These are phyloP conservation scores for Zaprionus capensis DNA, from an alignment of 1,140 invertebrate genomes.

Conservation along the genomic window DNA sequence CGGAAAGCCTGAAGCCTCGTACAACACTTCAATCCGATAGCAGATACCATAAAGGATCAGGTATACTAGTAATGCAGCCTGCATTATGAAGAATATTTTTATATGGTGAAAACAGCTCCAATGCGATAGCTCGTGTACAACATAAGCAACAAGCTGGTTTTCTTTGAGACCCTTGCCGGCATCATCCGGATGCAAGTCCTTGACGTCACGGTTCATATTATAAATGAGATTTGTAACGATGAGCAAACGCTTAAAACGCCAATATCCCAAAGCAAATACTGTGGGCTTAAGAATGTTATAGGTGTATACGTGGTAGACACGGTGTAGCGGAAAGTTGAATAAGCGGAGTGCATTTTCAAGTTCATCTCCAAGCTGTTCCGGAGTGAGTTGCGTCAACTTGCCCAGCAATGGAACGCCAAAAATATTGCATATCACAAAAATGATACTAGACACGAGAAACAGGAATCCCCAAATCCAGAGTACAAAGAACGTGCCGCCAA, in stretches of 20 bases:
- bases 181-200: slow-evolving; percentile 25
- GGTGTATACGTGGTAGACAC: slow-evolving; percentile 40
- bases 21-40: slow-evolving; percentile 12
- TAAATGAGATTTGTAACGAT: slow-evolving; percentile 44
- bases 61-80: slow-evolving; percentile 40
- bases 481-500: slow-evolving; percentile 5
- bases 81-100: slow-evolving; percentile 10
- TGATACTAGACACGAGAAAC: background rate
- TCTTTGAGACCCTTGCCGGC: slow-evolving; percentile 33
- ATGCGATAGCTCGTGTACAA: slow-evolving; percentile 59
- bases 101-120: slow-evolving; percentile 15
- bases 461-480: slow-evolving; percentile 36
- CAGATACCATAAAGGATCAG: slow-evolving; percentile 39
- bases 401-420: slow-evolving; percentile 49
- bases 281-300: background rate
- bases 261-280: slow-evolving; percentile 38
- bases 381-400: background rate
- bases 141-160: slow-evolving; percentile 39
- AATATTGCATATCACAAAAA: background rate
- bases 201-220: slow-evolving; percentile 22
- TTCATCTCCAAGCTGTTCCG: background rate
- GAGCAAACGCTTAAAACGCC: slow-evolving; percentile 34
- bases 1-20: slow-evolving; percentile 51
- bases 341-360: background rate
- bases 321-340: slow-evolving; percentile 17